Conservation (phyloP, 2,888 invertebrate genomes). For the Melikaiella ostensackeni region DNA sequence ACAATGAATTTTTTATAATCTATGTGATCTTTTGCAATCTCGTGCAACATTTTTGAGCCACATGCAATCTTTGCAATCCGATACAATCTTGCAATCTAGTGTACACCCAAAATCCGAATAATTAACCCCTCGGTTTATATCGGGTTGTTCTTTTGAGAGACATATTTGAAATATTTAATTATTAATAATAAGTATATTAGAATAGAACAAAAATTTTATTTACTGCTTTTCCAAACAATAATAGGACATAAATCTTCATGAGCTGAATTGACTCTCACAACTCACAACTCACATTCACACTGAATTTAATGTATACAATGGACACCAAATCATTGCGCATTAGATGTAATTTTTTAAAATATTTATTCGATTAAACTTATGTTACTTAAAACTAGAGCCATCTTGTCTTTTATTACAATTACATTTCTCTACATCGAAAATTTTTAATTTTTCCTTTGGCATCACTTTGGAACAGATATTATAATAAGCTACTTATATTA, state of each 20-base stretch:
- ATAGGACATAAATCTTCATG: too few relatives aligned
- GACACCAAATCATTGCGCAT: neutral
- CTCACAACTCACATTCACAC: neutral
- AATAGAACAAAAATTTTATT: neutral
- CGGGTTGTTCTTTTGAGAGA: neutral
- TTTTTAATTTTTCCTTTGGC: neutral
- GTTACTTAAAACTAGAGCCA: neutral
- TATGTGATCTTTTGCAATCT: too few relatives aligned
- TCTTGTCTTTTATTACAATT: neutral
- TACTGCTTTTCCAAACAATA: constrained; percentile 28
- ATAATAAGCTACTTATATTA: neutral
- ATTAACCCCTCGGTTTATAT: too few relatives aligned
- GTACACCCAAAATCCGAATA: too few relatives aligned
- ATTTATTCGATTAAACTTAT: constrained; percentile 15
- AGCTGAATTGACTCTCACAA: neutral
- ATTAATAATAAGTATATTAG: neutral
- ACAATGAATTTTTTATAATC: too few relatives aligned
- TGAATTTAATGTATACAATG: neutral
- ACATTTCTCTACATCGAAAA: neutral
- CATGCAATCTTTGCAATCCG: too few relatives aligned
- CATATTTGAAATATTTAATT: constrained; percentile 35
- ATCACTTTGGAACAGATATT: neutral
- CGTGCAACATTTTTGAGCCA: too few relatives aligned
- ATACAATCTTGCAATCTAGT: too few relatives aligned
- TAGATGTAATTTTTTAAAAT: neutral